These are phyloP conservation scores for Zosterops borbonicus DNA, from an alignment of 2,113 vertebrate genomes.

Conservation along the genomic window DNA sequence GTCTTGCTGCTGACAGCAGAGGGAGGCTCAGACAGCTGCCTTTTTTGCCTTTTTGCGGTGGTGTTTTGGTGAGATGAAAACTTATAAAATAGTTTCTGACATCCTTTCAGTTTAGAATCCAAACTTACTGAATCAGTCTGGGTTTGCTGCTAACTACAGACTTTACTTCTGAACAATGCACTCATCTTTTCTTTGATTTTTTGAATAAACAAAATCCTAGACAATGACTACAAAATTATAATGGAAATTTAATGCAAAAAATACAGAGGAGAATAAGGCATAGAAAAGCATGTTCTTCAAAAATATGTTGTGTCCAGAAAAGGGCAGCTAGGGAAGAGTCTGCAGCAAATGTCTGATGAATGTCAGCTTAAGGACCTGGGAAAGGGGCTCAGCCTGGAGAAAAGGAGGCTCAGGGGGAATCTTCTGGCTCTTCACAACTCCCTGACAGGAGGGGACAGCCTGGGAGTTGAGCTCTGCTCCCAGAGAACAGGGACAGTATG, in stretches of 20 bases:
- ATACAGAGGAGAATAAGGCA: not conserved
- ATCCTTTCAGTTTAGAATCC: not conserved
- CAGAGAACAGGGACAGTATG: too few species aligned
- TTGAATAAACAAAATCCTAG: not conserved
- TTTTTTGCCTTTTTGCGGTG: not conserved
- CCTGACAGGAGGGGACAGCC: not conserved
- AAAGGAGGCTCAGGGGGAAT: not conserved
- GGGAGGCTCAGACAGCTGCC: accelerated
- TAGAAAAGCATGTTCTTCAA: not conserved
- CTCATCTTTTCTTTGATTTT: not conserved
- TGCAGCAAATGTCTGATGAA: not conserved
- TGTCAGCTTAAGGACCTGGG: accelerated
- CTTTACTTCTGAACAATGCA: not conserved
- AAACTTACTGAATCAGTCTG: not conserved
- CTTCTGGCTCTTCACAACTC: not conserved
- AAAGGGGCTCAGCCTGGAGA: not conserved
- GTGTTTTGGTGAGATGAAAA: not conserved
- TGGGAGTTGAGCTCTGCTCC: accelerated
- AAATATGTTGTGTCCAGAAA: accelerated
- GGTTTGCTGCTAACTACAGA: not conserved
- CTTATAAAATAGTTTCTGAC: not conserved
- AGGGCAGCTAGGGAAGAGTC: not conserved
- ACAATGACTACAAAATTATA: accelerated
- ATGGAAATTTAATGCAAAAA: not conserved
- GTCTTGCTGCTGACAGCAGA: not conserved